Conservation (phyloP, 2,113 vertebrate species). For the Empidonax traillii region DNA sequence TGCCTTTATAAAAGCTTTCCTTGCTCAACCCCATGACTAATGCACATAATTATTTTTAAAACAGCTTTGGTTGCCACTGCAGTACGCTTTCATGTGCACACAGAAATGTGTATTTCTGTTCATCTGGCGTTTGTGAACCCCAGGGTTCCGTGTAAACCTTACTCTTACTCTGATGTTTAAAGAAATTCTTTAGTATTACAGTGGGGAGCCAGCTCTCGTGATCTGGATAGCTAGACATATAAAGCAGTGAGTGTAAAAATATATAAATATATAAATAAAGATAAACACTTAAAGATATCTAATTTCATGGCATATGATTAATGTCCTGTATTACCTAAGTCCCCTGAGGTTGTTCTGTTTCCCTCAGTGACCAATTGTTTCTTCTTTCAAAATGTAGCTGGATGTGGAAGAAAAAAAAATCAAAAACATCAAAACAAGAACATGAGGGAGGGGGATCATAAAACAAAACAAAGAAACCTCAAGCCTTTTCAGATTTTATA, state of each 20-base stretch:
- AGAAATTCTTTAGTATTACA: background rate
- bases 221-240: background rate
- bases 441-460: fast-evolving
- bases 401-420: background rate
- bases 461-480: no score
- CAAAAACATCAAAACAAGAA: background rate
- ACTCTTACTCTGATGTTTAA: background rate
- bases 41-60: constrained; percentile 65
- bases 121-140: background rate
- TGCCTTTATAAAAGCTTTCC: constrained; percentile 27
- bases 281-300: background rate
- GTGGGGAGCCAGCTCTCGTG: background rate
- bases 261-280: background rate
- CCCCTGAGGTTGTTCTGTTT: background rate
- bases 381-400: background rate
- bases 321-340: background rate
- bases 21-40: constrained; percentile 61
- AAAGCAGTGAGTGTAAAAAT: background rate
- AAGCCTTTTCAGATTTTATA: background rate
- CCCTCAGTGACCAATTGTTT: fast-evolving
- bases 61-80: constrained; percentile 29
- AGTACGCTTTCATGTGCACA: background rate
- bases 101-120: background rate
- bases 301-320: background rate
- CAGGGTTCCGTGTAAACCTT: background rate